phyloP scores from a whole-genome alignment of 2,113 vertebrate genomes.

The Todiramphus saurophagus region DNA sequence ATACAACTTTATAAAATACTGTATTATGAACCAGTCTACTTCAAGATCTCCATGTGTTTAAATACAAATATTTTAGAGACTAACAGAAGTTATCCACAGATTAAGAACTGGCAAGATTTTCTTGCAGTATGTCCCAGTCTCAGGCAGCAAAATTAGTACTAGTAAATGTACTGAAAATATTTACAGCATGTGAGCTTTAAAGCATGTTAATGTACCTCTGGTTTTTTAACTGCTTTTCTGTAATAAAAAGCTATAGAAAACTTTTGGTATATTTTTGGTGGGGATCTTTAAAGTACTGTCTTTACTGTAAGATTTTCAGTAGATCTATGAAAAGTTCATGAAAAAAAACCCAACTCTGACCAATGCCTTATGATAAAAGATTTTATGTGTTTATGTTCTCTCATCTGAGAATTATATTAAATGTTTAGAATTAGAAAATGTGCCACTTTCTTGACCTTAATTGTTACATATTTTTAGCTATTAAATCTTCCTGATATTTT shows the following conservation, averaged over 20 bases:
- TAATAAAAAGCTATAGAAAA: background rate
- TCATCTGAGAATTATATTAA: background rate
- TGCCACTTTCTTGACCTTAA: background rate
- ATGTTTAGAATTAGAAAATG: background rate
- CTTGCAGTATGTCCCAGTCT: background rate
- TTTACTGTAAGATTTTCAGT: background rate
- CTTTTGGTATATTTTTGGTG: background rate
- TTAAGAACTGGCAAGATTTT: background rate
- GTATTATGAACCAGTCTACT: background rate
- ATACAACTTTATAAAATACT: background rate
- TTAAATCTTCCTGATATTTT: constrained; percentile 18
- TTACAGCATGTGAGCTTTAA: background rate
- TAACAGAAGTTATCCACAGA: background rate
- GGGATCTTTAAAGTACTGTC: background rate
- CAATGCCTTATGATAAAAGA: background rate
- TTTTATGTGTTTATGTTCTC: background rate
- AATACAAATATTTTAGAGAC: background rate
- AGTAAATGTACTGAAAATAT: background rate
- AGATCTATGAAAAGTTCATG: background rate
- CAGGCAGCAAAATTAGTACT: background rate
- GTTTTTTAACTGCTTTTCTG: background rate
- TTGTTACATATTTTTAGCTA: constrained; percentile 6
- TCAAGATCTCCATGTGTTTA: background rate
- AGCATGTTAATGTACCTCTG: background rate
- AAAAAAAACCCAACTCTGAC: background rate